Evolutionary conservation across 2,888 invertebrate species (phyloP).

Genomic region (Trilocha varians): DNA sequence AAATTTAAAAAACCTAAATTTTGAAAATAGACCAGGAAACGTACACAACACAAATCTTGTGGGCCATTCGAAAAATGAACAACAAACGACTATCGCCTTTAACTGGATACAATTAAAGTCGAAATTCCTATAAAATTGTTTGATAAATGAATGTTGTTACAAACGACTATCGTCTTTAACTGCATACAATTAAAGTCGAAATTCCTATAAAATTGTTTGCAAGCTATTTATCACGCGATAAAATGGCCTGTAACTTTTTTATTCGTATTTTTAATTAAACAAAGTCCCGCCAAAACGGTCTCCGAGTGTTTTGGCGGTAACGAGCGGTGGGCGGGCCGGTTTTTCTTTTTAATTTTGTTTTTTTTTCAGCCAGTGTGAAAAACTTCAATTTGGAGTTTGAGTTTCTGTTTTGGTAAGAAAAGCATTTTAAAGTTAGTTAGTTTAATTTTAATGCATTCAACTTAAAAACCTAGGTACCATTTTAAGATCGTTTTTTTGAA

Average conservation of each 20-base stretch:
- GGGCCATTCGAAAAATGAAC: slow-evolving; percentile 15
- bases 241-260: slow-evolving; percentile 59
- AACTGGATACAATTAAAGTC: not conserved
- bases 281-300: slow-evolving; percentile 17
- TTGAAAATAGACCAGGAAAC: slow-evolving; percentile 62
- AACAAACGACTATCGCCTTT: not conserved
- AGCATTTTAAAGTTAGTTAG: too few species aligned
- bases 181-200: not conserved
- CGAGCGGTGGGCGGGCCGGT: slow-evolving; percentile 3
- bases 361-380: not conserved
- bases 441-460: too few species aligned
- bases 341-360: slow-evolving; percentile 4
- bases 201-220: slow-evolving; percentile 10
- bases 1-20: slow-evolving; percentile 7
- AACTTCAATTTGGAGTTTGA: not conserved
- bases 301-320: not conserved
- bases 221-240: slow-evolving; percentile 68
- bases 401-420: too few species aligned
- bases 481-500: too few species aligned
- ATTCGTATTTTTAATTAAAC: slow-evolving; percentile 71
- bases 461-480: too few species aligned
- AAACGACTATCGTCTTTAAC: not conserved
- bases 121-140: slow-evolving; percentile 7
- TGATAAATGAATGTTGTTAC: slow-evolving; percentile 12
- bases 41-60: slow-evolving; percentile 45